These are phyloP conservation scores for Chelidonichthys spinosus DNA, from an alignment of 2,797 vertebrate genomes.

Conservation along the genomic window DNA sequence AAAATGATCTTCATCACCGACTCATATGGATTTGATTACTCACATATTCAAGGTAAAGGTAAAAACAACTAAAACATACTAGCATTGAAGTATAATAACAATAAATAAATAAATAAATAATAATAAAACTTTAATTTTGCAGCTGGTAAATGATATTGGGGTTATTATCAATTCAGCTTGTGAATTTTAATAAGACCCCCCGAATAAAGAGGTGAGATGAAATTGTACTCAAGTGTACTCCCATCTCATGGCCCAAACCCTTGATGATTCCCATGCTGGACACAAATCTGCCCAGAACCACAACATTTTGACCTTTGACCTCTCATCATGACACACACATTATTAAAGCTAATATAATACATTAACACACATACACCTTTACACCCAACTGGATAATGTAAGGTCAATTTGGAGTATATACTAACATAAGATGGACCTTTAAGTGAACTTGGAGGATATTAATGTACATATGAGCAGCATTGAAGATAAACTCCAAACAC, in stretches of 20 bases:
- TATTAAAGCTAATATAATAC: not conserved
- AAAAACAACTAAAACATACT: not conserved
- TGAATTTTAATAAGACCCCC: not conserved
- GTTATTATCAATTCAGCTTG: not conserved
- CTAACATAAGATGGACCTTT: not conserved
- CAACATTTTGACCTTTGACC: not conserved
- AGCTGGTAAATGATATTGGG: not conserved
- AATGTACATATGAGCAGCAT: not conserved
- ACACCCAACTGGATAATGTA: not conserved
- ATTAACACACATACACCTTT: not conserved
- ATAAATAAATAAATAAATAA: too few relatives aligned
- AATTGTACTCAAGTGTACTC: not conserved
- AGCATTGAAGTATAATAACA: too few relatives aligned
- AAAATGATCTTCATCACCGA: not conserved
- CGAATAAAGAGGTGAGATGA: not conserved
- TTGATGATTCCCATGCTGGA: not conserved
- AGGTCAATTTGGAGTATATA: not conserved
- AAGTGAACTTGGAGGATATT: not conserved
- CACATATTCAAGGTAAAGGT: not conserved
- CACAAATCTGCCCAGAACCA: not conserved
- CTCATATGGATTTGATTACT: not conserved
- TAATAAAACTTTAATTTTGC: not conserved
- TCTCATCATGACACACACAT: not conserved
- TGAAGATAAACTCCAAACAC: not conserved
- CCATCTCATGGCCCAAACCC: not conserved